Base-by-base conservation (phyloP, 2,888 invertebrate species). In the Chymomyza fuscimana region DNA sequence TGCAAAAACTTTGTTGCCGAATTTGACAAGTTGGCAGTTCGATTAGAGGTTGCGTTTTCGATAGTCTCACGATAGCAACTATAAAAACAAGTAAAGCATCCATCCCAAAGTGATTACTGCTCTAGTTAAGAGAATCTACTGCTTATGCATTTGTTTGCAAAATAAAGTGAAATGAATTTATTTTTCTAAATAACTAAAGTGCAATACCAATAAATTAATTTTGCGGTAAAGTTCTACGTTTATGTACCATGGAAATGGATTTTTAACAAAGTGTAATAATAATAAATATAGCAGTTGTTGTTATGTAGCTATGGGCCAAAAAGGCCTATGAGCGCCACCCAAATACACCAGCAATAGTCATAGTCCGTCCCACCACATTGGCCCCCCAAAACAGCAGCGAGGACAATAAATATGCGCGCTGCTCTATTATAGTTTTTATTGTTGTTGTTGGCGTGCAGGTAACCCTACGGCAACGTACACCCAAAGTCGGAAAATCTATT, bases 401-500 rank as follows among this genome's bases (percentile, higher is more conserved):
- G 69, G 74, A 46, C 58, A 74, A 68, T 68, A 68, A n/a, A 72
- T 74, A 32, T 72, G 72, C 76, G 71, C 77, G 74, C 77, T 71
- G 74, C 74, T 62, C 67, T 65, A 63, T 62, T 65, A 58, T 70
- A 46, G 64, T 74, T 74, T 65, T 63, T 75, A 54, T 19, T 32
- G 19, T 36, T 19, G 15, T 68, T 36, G 9, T 69, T 40, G 66
- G 72, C 64, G 67, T 64, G 56, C 61, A 62, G 52, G 64, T 62
- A 58, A 60, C 25, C 54, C 65, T 25, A 36, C 22, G 10, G 61
- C 62, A 52, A 65, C 58, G 50, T 61, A 46, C 71, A 70, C 63
- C 67, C 69, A 74, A 72, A 77, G 62, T 65, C 69, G 70, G 74
- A 54, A 70, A 82, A 74, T 74, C 72, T 82, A 83, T 83, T 83